Conservation (phyloP, 2,888 invertebrate genomes). For the Campoplex capitator region DNA sequence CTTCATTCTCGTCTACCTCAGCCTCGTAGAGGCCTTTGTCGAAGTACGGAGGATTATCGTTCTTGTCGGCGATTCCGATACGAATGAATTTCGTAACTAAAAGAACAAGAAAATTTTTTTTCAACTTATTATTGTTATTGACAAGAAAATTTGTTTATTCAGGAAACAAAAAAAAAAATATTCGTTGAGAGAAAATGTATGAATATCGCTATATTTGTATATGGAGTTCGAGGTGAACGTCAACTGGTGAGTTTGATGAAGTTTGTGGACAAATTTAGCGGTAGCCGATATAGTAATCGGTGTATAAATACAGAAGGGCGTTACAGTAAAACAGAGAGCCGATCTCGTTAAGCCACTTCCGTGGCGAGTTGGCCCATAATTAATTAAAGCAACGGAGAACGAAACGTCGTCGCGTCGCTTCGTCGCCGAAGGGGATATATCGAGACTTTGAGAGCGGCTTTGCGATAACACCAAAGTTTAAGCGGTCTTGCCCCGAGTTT, state of each 20-base stretch:
- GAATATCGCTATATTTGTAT: not conserved
- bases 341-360: constrained; percentile 63
- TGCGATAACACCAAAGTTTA: constrained; percentile 56
- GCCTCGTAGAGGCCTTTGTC: constrained; percentile 98
- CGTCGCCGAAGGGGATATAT: constrained; percentile 2
- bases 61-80: constrained; percentile 99
- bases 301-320: constrained; percentile 9
- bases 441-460: constrained; percentile 33
- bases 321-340: constrained; percentile 34
- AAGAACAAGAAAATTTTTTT: constrained; percentile 82
- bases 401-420: constrained; percentile 60
- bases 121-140: not conserved
- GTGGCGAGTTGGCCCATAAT: constrained; percentile 66
- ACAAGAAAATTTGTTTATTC: too few species aligned
- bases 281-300: constrained; percentile 31
- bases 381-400: constrained; percentile 70
- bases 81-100: constrained; percentile 99
- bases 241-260: not conserved
- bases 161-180: not conserved
- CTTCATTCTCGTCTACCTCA: constrained; percentile 99
- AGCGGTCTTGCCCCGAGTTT: constrained; percentile 50
- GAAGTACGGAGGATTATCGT: constrained; percentile 99
- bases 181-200: not conserved
- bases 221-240: not conserved
- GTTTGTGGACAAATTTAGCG: constrained; percentile 22